Evolutionary conservation across 2,888 invertebrate genomes (phyloP).

Genomic region (Hybos culiciformis): DNA sequence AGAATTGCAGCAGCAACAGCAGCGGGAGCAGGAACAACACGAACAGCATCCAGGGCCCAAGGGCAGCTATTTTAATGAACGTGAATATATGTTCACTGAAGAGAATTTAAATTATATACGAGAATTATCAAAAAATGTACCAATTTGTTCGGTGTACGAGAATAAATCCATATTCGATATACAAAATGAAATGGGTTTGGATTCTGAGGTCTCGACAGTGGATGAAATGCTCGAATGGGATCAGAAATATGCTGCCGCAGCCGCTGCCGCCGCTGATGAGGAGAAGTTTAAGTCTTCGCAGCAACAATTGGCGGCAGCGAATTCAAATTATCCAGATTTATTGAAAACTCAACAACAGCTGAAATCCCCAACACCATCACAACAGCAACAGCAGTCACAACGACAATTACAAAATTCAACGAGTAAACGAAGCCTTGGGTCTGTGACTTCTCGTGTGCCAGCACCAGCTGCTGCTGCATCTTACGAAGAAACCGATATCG

Average conservation of each 20-base stretch:
- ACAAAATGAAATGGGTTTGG: conserved; percentile 17
- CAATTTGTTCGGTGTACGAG: conserved; percentile 34
- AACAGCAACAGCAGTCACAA: conserved; percentile 1
- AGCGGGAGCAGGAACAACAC: background rate
- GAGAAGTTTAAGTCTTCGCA: too few relatives aligned
- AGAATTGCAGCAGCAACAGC: conserved; percentile 9
- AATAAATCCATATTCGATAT: conserved; percentile 33
- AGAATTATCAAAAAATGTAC: conserved; percentile 34
- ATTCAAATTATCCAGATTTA: conserved; percentile 16
- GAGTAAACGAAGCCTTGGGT: conserved; percentile 1
- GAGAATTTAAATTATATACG: conserved; percentile 34
- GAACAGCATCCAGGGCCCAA: conserved; percentile 3
- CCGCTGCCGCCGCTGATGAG: background rate
- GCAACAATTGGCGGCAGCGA: too few relatives aligned
- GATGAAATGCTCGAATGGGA: conserved; percentile 28
- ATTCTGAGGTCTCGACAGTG: conserved; percentile 18
- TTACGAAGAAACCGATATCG: conserved; percentile 22
- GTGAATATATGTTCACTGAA: conserved; percentile 27
- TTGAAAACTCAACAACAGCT: background rate
- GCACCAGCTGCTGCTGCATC: background rate
- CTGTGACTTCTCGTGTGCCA: conserved; percentile 1
- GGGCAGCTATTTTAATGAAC: background rate
- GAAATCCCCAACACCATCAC: background rate
- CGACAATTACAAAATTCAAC: background rate
- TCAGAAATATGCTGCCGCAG: conserved; percentile 17